Evolutionary conservation across 2,888 invertebrate species (phyloP).

Genomic region (Pheosia tremula): DNA sequence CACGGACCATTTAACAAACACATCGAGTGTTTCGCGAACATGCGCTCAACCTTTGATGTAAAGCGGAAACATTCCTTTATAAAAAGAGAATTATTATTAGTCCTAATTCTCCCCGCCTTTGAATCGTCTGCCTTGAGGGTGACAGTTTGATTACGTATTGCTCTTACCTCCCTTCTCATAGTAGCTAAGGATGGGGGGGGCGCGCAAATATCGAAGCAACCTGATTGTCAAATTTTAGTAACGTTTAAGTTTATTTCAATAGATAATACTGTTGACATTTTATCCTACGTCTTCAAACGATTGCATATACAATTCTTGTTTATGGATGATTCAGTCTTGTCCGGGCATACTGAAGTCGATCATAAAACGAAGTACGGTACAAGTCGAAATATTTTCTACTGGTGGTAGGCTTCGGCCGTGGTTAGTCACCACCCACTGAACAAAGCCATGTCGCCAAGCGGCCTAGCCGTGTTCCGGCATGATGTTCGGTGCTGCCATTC

Average conservation of each 20-base stretch:
- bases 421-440: no score
- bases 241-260: conserved; percentile 18
- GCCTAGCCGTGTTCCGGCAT: no score
- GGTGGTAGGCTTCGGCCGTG: no score
- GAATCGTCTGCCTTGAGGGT: conserved; percentile 39
- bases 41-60: conserved; percentile 42
- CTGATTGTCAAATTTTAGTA: conserved; percentile 21
- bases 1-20: conserved; percentile 33
- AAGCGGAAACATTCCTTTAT: conserved; percentile 35
- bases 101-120: conserved; percentile 45
- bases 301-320: no score
- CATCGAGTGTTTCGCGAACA: conserved; percentile 20
- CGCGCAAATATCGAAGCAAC: conserved; percentile 6
- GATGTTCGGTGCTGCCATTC: no score
- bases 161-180: conserved; percentile 4
- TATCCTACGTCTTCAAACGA: no score
- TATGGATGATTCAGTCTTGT: no score
- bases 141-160: conserved; percentile 46
- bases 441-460: no score
- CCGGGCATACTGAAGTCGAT: no score
- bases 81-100: conserved; percentile 48
- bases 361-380: no score
- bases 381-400: no score
- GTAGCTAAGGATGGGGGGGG: neutral
- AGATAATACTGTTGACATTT: conserved; percentile 11